phyloP scores from a whole-genome alignment of 2,888 invertebrate species.

The Allacma fusca region DNA sequence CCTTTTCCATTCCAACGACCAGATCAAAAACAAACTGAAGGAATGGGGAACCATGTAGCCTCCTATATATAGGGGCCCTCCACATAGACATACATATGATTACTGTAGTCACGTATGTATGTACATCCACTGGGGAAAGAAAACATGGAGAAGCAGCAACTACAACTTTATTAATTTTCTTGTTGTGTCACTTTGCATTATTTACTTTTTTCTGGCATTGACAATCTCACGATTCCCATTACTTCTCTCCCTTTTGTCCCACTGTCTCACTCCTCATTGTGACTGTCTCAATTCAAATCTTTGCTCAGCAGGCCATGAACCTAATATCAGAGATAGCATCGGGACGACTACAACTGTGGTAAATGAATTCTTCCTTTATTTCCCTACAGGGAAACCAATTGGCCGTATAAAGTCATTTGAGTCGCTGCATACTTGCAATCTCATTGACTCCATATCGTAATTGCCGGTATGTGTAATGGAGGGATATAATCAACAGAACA shows the following conservation, averaged over 20 bases:
- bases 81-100: no score
- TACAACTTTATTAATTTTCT: slow-evolving; percentile 12
- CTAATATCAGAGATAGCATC: no score
- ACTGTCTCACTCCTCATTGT: not conserved
- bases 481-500: no score
- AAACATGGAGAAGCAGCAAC: no score
- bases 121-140: not conserved
- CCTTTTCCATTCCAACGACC: slow-evolving; percentile 25
- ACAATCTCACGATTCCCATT: slow-evolving; percentile 2
- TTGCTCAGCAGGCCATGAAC: not conserved
- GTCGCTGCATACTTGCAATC: no score
- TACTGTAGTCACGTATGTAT: not conserved
- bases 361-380: no score
- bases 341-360: no score
- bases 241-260: not conserved
- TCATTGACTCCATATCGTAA: no score
- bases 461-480: no score
- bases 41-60: not conserved
- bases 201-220: slow-evolving; percentile 4
- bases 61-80: no score
- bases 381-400: no score
- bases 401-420: no score
- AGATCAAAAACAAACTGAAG: slow-evolving; percentile 27
- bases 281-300: not conserved
- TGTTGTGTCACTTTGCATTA: not conserved